A percentile compares a stretch with the other conserved stretches of the same genome.
Conservation (phyloP, 2,888 invertebrate genomes). For the Pterostichus madidus region DNA sequence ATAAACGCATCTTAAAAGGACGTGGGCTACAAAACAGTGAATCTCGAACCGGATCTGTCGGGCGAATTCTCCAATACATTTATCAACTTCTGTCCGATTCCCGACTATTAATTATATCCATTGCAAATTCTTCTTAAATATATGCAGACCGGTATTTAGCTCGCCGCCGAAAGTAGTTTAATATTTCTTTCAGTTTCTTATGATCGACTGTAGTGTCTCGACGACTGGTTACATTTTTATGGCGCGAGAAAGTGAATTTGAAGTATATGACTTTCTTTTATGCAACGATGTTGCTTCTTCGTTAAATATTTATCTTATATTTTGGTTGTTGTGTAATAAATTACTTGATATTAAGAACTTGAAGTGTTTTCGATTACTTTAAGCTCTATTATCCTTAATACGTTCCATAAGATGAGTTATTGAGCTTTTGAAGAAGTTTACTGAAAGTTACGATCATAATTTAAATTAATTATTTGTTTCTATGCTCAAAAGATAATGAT, state of each 20-base stretch:
- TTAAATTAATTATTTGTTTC: neutral
- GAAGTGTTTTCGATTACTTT: conserved; percentile 6
- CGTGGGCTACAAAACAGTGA: neutral
- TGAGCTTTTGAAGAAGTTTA: neutral
- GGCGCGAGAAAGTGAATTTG: neutral
- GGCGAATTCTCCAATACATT: neutral
- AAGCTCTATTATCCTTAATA: neutral
- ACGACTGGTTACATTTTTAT: neutral
- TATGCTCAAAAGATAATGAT: too few species aligned
- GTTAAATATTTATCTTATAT: neutral
- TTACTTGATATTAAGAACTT: neutral
- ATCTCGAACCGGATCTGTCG: neutral
- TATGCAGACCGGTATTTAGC: neutral
- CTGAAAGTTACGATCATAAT: neutral
- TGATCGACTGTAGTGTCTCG: neutral
- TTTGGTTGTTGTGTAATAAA: conserved; percentile 9
- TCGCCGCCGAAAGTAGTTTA: too few species aligned
- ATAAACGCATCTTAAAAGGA: neutral
- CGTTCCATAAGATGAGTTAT: neutral
- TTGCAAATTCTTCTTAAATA: neutral
- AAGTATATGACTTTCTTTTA: neutral
- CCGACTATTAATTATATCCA: conserved; percentile 8
- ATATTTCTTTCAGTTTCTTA: neutral
- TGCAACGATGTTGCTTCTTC: neutral
- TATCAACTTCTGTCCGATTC: neutral